Evolutionary conservation across 1,140 invertebrate species (phyloP).

Genomic region (Pseudomyrmex cubaensis): DNA sequence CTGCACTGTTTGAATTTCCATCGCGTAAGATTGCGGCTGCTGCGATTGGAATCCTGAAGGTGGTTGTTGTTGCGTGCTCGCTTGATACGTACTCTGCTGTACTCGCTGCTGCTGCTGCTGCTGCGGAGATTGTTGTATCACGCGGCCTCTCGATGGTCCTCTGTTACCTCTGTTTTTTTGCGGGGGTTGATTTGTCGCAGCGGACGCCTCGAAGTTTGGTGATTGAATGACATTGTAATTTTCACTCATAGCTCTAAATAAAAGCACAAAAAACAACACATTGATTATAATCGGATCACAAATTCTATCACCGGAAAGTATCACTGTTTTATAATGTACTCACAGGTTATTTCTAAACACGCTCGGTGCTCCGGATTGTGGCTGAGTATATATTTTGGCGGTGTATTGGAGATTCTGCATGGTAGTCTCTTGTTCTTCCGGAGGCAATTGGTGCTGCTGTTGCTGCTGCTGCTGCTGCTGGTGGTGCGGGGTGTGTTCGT

Average conservation of each 20-base stretch:
- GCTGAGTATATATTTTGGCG: slow-evolving; percentile 81
- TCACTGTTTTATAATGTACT: slow-evolving; percentile 41
- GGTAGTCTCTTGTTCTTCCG: slow-evolving; percentile 65
- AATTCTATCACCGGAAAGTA: neutral
- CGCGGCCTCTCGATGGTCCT: slow-evolving; percentile 72
- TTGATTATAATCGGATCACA: neutral
- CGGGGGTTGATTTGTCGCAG: slow-evolving; percentile 62
- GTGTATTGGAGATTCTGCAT: slow-evolving; percentile 83
- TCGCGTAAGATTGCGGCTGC: slow-evolving; percentile 73
- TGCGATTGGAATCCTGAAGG: slow-evolving; percentile 72
- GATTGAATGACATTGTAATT: slow-evolving; percentile 72
- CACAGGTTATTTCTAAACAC: slow-evolving; percentile 80
- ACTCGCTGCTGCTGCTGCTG: slow-evolving; percentile 65
- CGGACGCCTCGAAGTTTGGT: slow-evolving; percentile 72
- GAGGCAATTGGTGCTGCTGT: slow-evolving; percentile 46
- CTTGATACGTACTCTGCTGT: slow-evolving; percentile 73
- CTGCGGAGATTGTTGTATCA: slow-evolving; percentile 76
- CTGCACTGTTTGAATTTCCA: slow-evolving; percentile 78
- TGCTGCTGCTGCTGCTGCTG: slow-evolving; percentile 57
- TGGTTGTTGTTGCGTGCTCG: slow-evolving; percentile 64
- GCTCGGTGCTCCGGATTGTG: slow-evolving; percentile 70
- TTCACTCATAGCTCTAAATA: slow-evolving; percentile 73
- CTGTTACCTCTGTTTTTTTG: slow-evolving; percentile 77
- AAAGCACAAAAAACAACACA: neutral
- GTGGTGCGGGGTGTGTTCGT: slow-evolving; percentile 69